A percentile compares a stretch with the other conserved stretches of the same genome.
Conservation (phyloP, 2,888 invertebrate species). For the Cheilosia vernalis region DNA sequence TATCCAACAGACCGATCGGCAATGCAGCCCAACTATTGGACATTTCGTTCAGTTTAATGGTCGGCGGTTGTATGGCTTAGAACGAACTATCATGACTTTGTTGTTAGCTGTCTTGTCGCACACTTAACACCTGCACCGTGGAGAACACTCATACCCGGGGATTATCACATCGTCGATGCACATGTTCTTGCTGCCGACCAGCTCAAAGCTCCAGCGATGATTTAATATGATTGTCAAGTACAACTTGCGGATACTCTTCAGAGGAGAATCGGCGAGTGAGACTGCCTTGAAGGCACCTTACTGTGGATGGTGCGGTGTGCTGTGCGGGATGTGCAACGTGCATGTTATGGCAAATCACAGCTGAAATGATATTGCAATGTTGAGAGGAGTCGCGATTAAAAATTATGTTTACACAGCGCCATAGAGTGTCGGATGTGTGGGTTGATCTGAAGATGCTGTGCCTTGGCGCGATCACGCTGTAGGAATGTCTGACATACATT, state of each 20-base stretch:
- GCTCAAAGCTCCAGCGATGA: constrained; percentile 56
- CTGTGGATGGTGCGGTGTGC: background rate
- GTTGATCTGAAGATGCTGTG: constrained; percentile 60
- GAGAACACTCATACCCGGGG: constrained; percentile 51
- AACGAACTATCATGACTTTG: constrained; percentile 53
- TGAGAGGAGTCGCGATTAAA: constrained; percentile 38
- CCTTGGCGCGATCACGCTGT: constrained; percentile 19
- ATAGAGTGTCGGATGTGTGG: constrained; percentile 39
- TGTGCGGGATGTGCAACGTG: background rate
- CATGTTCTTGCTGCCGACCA: constrained; percentile 41
- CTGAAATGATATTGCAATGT: constrained; percentile 43
- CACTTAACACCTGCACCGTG: constrained; percentile 72
- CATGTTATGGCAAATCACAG: constrained; percentile 46
- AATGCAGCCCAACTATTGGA: constrained; percentile 38
- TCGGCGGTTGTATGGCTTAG: constrained; percentile 42
- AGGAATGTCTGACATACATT: constrained; percentile 69
- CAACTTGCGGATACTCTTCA: constrained; percentile 26
- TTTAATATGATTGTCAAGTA: constrained; percentile 74
- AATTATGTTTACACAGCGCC: constrained; percentile 37
- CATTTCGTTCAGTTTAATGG: constrained; percentile 62
- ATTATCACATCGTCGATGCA: constrained; percentile 70
- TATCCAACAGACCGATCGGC: constrained; percentile 59
- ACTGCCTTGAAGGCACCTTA: constrained; percentile 61
- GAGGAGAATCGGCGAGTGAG: constrained; percentile 46
- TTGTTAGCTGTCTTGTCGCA: constrained; percentile 65